Base-by-base conservation (phyloP, 1,140 invertebrate species). In the Anthonomus grandis region DNA sequence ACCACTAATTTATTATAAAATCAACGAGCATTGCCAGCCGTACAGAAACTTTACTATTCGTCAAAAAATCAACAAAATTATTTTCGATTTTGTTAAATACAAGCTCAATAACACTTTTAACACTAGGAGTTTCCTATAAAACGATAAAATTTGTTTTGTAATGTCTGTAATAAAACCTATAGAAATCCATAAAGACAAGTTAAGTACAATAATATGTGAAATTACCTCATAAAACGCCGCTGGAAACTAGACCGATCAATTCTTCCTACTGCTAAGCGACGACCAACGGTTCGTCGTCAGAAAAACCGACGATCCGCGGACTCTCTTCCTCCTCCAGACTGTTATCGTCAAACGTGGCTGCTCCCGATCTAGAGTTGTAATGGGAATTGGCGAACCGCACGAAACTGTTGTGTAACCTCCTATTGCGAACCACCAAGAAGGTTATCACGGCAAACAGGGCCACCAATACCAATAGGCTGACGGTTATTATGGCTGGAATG, bases 201-300 rank as follows among this genome's bases (percentile, higher is more conserved):
- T n/a, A n/a, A n/a, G n/a, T n/a, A n/a, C n/a, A n/a, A n/a, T n/a
- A n/a, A n/a, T n/a, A n/a, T n/a, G n/a, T n/a, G n/a, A n/a, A n/a
- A n/a, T n/a, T n/a, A n/a, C n/a, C n/a, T n/a, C n/a, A n/a, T 54
- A 31, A 42, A 31, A 24, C 31, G 23, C 21, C 42, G 4, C 31
- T 54, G 48, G 37, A 44, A 58, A 51, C n/a, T n/a, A n/a, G n/a
- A n/a, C 56, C 47, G 31, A 51, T 38, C 47, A 58, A 58, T 47
- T 58, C 56, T 58, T 25, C 18, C 54, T 10, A 25, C 21, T 46
- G 31, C 56, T 79, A 95, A 58, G 91, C 90, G 75, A 95, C 88
- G 58, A 96, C 91, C 60, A 96, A 76, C 44, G 93, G 93, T 74
- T 95, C 93, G 74, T 95, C 92, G 72, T 96, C 93, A 0, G 91